Evolutionary conservation across 2,797 vertebrate species (phyloP).

Genomic region (Cottoperca gobio): DNA sequence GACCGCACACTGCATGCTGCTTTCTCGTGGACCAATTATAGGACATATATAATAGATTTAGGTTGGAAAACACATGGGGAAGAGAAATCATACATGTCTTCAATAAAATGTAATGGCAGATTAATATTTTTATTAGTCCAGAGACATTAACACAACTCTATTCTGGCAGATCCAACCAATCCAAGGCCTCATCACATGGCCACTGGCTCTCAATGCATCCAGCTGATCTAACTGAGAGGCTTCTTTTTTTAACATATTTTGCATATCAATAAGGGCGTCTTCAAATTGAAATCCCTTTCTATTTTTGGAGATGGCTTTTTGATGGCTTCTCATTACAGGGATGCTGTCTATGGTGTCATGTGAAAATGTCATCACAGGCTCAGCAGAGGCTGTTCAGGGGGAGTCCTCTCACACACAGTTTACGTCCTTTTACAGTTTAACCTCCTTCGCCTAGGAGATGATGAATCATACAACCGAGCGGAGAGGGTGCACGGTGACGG

Average conservation of each 20-base stretch:
- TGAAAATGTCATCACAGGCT: slow-evolving; percentile 81
- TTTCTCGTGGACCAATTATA: slow-evolving; percentile 23
- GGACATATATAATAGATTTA: slow-evolving; percentile 34
- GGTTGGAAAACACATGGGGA: slow-evolving; percentile 16
- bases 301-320: slow-evolving; percentile 81
- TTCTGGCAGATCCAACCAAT: slow-evolving; percentile 51
- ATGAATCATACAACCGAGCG: slow-evolving; percentile 46
- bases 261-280: slow-evolving; percentile 80
- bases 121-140: slow-evolving; percentile 42
- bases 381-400: slow-evolving; percentile 52
- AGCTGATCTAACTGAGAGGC: slow-evolving; percentile 54
- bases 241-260: slow-evolving; percentile 70
- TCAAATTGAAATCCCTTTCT: slow-evolving; percentile 80
- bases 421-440: slow-evolving; percentile 58
- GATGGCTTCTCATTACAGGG: slow-evolving; percentile 82
- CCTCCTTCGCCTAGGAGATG: slow-evolving; percentile 54
- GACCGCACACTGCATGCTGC: slow-evolving; percentile 11
- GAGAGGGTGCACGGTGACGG: slow-evolving; percentile 21
- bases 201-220: slow-evolving; percentile 26
- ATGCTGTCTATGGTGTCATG: slow-evolving; percentile 79
- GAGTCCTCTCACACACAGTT: slow-evolving; percentile 51
- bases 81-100: slow-evolving; percentile 32
- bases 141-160: slow-evolving; percentile 45
- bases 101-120: slow-evolving; percentile 41
- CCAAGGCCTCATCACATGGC: slow-evolving; percentile 37